These are phyloP conservation scores for Palloptera scutellata DNA, from an alignment of 2,888 invertebrate genomes.

Conservation along the genomic window DNA sequence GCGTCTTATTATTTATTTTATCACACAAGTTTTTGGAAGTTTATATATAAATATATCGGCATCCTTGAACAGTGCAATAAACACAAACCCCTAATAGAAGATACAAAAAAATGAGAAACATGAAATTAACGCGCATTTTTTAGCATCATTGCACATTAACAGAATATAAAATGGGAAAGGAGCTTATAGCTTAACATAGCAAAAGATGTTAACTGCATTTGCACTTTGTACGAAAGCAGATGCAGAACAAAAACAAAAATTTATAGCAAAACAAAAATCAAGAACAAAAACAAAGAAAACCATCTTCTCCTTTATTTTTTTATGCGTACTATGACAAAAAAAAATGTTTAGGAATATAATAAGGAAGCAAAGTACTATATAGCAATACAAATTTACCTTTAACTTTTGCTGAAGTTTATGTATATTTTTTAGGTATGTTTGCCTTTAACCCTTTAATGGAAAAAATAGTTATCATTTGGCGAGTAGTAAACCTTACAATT, in stretches of 20 bases:
- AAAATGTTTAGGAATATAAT: no score
- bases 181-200: background rate
- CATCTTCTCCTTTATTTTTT: no score
- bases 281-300: background rate
- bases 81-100: background rate
- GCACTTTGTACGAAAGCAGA: no score
- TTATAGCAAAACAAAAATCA: background rate
- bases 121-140: conserved; percentile 23
- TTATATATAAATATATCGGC: background rate
- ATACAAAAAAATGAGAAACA: conserved; percentile 6
- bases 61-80: background rate
- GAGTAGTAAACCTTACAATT: background rate
- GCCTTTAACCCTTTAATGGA: no score
- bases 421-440: no score
- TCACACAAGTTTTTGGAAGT: background rate
- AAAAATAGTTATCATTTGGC: background rate
- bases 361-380: no score
- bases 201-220: background rate
- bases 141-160: conserved; percentile 11
- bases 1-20: no score
- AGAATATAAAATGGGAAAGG: conserved; percentile 2
- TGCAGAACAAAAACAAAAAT: background rate
- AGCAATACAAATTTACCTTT: no score
- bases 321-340: no score
- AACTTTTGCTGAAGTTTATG: no score